These are phyloP conservation scores for Synanceia verrucosa DNA, from an alignment of 2,797 vertebrate species.

Conservation along the genomic window DNA sequence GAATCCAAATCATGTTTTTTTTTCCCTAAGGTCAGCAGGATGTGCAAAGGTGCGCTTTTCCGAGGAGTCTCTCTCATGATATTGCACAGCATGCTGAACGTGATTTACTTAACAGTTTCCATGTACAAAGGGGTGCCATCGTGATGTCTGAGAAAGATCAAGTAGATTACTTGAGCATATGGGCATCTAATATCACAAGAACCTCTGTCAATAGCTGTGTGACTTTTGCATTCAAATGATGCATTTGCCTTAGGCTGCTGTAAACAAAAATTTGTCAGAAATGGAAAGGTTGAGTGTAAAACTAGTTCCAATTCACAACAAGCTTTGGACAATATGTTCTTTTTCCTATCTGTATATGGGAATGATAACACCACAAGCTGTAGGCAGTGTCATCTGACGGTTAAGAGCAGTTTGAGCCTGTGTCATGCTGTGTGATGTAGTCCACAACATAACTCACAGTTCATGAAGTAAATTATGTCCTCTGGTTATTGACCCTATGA, in stretches of 20 bases:
- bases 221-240: no score
- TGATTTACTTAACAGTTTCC: not conserved
- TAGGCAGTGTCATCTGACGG: not conserved
- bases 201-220: no score
- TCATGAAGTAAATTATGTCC: not conserved
- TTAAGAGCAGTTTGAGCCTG: not conserved
- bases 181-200: no score
- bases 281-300: not conserved
- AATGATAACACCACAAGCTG: not conserved
- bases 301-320: not conserved
- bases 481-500: not conserved
- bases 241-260: not conserved
- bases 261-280: not conserved
- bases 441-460: not conserved
- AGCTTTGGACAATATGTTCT: not conserved
- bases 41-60: not conserved
- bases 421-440: not conserved
- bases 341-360: not conserved
- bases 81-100: not conserved
- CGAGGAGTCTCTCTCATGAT: not conserved
- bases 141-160: not conserved
- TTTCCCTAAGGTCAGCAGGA: not conserved
- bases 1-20: constrained; percentile 19
- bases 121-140: not conserved
- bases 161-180: no score